Base-by-base conservation (phyloP, 2,888 invertebrate species). In the Stenodema calcarata region DNA sequence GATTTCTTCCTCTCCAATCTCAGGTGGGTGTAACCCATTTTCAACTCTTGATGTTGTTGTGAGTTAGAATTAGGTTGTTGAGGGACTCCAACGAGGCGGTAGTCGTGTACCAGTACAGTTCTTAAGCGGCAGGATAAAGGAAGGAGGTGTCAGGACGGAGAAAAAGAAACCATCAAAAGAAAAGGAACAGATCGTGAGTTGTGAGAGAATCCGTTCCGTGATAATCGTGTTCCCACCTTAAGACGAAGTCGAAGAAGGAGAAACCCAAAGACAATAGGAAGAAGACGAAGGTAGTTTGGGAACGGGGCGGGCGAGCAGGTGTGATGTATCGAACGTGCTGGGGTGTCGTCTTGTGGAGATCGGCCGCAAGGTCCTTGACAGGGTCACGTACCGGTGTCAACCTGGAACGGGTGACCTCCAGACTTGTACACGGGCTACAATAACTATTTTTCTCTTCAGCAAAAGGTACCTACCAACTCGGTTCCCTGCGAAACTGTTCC, bases 361-460 rank as follows among this genome's bases (percentile, higher is more conserved):
- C 82, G 69, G 82, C 82, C 69, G 11, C 35, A 28, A 41, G 42
- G 82, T 42, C 82, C 82, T 82, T 82, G 82, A 82, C 82, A 82
- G 82, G 82, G 82, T 82, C 82, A 82, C 82, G 82, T 82, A 82
- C 82, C 6, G 23, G 62, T 62, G 62, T 62, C 62, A 62, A 62
- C 23, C 62, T 62, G 62, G 62, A 62, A n/a, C 23, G 62, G 62
- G 11, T 18, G 62, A 62, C 62, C 62, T 27, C 62, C 62, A 62
- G 23, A 62, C 62, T 23, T 23, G 27, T 6, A 23, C 62, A 11
- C 9, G 23, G 23, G 11, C 12, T 23, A 62, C 62, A 23, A 62
- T 54, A 54, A 54, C 54, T 18, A 54, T 54, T 62, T 62, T 62
- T 62, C 23, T 18, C 62, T 62, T 62, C 62, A 4, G 62, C 62